A percentile compares a stretch with the other conserved stretches of the same genome.
Conservation (phyloP, 2,113 vertebrate genomes). For the Pelmatolapia mariae region DNA sequence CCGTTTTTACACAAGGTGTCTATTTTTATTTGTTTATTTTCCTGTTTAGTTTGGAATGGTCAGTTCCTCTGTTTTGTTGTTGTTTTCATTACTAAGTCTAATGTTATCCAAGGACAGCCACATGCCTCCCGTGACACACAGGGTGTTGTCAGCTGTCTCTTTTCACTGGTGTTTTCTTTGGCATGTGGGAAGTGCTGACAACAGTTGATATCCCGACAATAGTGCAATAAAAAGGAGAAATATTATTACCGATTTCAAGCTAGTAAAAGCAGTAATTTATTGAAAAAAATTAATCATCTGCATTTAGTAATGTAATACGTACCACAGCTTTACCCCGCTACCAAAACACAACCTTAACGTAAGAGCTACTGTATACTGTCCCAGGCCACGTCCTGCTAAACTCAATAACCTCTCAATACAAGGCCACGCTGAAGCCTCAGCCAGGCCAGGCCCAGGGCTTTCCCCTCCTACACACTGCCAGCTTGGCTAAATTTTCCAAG, state of each 20-base stretch:
- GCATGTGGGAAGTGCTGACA: not conserved
- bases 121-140: not conserved
- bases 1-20: not conserved
- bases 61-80: not conserved
- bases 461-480: constrained; percentile 50
- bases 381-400: constrained; percentile 21
- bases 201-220: not conserved
- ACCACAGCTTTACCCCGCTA: fast-evolving
- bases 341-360: not conserved
- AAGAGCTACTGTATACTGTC: not conserved
- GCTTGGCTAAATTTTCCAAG: constrained; percentile 34
- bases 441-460: constrained; percentile 35
- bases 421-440: not conserved
- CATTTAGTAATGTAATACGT: not conserved
- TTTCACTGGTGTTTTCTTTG: not conserved
- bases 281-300: not conserved
- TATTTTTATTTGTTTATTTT: not conserved
- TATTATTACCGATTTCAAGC: not conserved
- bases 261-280: not conserved
- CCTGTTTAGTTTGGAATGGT: not conserved
- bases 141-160: not conserved
- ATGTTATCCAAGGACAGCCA: not conserved
- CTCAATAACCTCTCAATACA: not conserved
- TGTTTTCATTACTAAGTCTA: not conserved
- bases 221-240: not conserved